Base-by-base conservation (phyloP, 2,797 vertebrate species). In the Potorous gilbertii region DNA sequence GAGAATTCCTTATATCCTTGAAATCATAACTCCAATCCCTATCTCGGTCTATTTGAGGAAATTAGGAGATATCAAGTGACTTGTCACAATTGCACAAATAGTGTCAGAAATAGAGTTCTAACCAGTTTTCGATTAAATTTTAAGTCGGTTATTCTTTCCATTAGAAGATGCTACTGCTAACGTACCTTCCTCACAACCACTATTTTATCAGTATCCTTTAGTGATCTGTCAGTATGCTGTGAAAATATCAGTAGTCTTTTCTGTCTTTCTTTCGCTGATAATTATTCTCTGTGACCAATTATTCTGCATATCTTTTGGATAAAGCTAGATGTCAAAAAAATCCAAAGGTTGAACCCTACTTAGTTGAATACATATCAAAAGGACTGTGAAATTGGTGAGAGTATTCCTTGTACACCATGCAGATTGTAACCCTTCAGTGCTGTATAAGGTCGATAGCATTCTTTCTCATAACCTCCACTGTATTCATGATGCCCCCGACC, bases 321-420 rank as follows among this genome's bases (percentile, higher is more conserved):
- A 24, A 66, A 95, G 95, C 4, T 87, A 4, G 29, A 94, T 92
- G 55, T 92, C 57, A 95, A 59, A 50, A 90, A 56, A 31, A 66
- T 95, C 91, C 91, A 74, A 27, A 92, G 91, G 87, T 95, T 94
- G 91, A 96, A 93, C 55, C 56, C 55, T 90, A 93, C 56, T 55
- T 91, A 96, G 55, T 90, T 5, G 31, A 90, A 95, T 95, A 31
- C 4, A 89, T 95, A 89, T 95, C 54, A 56, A 62, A 2, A 56
- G 74, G 27, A 87, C 18, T 87, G 21, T 87, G 40, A 46, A 87
- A 87, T 50, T 27, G 74, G 52, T 55, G 52, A 92, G 92, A 87
- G 54, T 54, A 54, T 46, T 55, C 92, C 56, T 40, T 92, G 52
- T 87, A 13, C 3, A 91, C 50, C 57, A 27, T 57, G 46, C 74